Evolutionary conservation across 2,888 invertebrate species (phyloP).

Genomic region (Metallyticus violacea): DNA sequence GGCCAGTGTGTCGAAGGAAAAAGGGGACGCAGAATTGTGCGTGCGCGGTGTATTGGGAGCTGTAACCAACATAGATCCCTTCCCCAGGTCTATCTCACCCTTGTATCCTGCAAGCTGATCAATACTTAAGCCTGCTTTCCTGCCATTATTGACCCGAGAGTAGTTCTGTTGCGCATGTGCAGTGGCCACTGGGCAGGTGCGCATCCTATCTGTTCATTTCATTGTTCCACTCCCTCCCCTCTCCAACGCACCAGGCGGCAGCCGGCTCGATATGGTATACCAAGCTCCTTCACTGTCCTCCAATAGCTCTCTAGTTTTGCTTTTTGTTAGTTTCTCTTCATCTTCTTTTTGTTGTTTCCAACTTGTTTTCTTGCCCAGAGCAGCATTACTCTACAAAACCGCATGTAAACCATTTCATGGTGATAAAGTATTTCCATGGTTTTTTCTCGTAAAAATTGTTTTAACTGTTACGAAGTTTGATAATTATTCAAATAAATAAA

Average conservation of each 20-base stretch:
- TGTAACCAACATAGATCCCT: slow-evolving; percentile 25
- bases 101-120: slow-evolving; percentile 28
- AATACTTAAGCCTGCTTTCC: slow-evolving; percentile 30
- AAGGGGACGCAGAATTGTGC: neutral
- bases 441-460: too few relatives aligned
- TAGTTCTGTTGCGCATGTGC: slow-evolving; percentile 18
- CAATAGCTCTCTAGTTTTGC: neutral
- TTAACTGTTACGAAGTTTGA: too few relatives aligned
- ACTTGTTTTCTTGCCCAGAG: neutral
- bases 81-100: slow-evolving; percentile 8
- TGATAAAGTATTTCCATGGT: neutral
- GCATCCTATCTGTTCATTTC: slow-evolving; percentile 22
- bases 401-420: neutral
- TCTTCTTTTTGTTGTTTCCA: neutral
- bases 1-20: slow-evolving; percentile 22
- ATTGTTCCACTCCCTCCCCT: slow-evolving; percentile 1
- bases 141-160: slow-evolving; percentile 29
- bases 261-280: too few relatives aligned
- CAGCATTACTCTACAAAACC: neutral
- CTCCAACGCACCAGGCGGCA: neutral
- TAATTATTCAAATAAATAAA: too few relatives aligned
- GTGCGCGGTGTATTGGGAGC: neutral
- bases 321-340: neutral
- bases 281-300: neutral
- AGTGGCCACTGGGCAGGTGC: slow-evolving; percentile 25